Conservation (phyloP, 2,888 invertebrate species). For the Archips crataeganus region DNA sequence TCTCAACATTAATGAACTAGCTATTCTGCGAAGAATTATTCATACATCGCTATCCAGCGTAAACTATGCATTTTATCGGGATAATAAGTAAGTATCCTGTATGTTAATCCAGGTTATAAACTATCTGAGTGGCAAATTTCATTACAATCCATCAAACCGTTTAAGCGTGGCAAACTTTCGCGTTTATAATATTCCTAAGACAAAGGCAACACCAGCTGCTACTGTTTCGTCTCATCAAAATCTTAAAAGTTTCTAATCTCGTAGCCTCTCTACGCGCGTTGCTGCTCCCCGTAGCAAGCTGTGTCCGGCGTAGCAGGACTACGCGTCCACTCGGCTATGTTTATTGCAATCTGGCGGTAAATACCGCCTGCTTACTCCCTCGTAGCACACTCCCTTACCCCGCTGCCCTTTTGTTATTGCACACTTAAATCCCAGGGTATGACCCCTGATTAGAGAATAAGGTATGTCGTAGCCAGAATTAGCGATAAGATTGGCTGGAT, state of each 20-base stretch:
- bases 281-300: conserved; percentile 37
- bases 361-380: conserved; percentile 41
- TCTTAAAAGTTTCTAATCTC: not conserved
- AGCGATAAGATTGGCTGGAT: conserved; percentile 23
- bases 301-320: conserved; percentile 43
- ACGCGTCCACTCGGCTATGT: conserved; percentile 43
- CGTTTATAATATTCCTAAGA: too few species aligned
- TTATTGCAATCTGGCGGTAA: conserved; percentile 44
- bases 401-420: conserved; percentile 38
- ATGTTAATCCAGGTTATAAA: too few species aligned
- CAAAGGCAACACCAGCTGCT: too few species aligned
- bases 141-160: too few species aligned
- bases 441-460: conserved; percentile 26
- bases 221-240: too few species aligned
- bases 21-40: too few species aligned
- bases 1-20: too few species aligned
- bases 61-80: too few species aligned
- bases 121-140: too few species aligned
- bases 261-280: conserved; percentile 25
- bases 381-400: conserved; percentile 11
- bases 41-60: too few species aligned
- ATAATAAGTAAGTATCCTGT: too few species aligned
- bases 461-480: conserved; percentile 35
- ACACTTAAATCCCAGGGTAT: conserved; percentile 36
- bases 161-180: too few species aligned